Evolutionary conservation across 2,113 vertebrate genomes (phyloP).

Genomic region (Colossoma macropomum): DNA sequence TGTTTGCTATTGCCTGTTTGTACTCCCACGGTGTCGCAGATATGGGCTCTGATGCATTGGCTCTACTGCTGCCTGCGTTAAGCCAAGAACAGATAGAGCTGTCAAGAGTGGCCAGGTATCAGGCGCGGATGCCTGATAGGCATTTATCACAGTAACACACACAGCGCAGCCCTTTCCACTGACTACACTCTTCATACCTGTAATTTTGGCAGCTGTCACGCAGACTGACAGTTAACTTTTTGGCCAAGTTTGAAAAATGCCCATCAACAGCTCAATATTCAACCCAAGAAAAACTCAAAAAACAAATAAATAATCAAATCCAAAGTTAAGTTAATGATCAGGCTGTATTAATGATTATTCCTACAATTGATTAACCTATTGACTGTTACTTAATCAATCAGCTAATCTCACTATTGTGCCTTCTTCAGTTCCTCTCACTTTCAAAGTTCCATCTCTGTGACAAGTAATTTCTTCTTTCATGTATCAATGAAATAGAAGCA

Average conservation of each 20-base stretch:
- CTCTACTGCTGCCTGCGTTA: constrained; percentile 41
- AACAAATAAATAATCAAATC: no score
- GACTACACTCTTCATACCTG: constrained; percentile 22
- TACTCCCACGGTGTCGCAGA: constrained; percentile 20
- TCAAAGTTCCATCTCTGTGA: no score
- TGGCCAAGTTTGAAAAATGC: background rate
- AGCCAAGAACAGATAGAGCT: constrained; percentile 60
- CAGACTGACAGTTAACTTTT: background rate
- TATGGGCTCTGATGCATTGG: constrained; percentile 39
- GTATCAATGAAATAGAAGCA: no score
- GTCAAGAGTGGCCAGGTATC: constrained; percentile 63
- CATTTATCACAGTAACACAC: constrained; percentile 56
- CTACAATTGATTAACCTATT: no score
- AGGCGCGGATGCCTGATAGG: constrained; percentile 34
- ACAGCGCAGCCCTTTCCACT: constrained; percentile 33
- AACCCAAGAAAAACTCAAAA: background rate
- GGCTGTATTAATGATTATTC: no score
- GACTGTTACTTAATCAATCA: no score
- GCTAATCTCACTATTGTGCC: no score
- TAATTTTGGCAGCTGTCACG: background rate
- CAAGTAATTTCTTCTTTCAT: no score
- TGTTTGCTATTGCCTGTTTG: constrained; percentile 46
- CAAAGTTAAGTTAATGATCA: no score
- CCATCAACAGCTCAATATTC: no score
- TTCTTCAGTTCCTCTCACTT: no score